Evolutionary conservation across 2,888 invertebrate species (phyloP).

Genomic region (Eristalinus aeneus): DNA sequence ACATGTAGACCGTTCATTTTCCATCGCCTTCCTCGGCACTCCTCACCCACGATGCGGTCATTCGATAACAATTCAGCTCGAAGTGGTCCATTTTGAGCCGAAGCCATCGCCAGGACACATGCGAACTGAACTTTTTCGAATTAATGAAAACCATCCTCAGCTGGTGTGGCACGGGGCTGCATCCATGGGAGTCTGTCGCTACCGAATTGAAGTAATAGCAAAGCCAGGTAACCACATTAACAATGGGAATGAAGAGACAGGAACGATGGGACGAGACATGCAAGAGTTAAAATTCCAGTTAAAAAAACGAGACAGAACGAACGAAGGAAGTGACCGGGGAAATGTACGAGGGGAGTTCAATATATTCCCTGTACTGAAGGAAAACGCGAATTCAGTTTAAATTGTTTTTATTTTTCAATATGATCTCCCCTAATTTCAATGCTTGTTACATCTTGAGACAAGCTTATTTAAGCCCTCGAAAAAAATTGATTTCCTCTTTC

Average conservation of each 20-base stretch:
- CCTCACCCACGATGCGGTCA: neutral
- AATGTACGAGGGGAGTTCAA: too few relatives aligned
- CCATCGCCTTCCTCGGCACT: constrained; percentile 10
- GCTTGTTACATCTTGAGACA: too few relatives aligned
- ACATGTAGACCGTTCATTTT: constrained; percentile 61
- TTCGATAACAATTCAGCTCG: constrained; percentile 30
- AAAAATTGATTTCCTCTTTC: too few relatives aligned
- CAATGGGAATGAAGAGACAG: too few relatives aligned
- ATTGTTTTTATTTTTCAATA: too few relatives aligned
- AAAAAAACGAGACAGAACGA: neutral
- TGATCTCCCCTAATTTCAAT: constrained; percentile 18
- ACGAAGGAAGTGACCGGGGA: neutral
- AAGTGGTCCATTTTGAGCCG: constrained; percentile 15
- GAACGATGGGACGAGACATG: constrained; percentile 19
- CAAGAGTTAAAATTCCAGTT: constrained; percentile 19
- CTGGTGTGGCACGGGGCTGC: neutral
- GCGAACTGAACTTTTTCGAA: constrained; percentile 46
- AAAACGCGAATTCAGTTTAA: too few relatives aligned
- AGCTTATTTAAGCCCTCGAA: too few relatives aligned
- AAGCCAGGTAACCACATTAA: constrained; percentile 18
- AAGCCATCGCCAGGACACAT: constrained; percentile 18
- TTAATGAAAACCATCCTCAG: constrained; percentile 44
- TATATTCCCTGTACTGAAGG: too few relatives aligned
- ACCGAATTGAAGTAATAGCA: neutral
- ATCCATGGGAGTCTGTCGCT: neutral